Conservation (phyloP, 30 jellyfish, hydroid and myxozoan species). For the Catostylus mosaicus region DNA sequence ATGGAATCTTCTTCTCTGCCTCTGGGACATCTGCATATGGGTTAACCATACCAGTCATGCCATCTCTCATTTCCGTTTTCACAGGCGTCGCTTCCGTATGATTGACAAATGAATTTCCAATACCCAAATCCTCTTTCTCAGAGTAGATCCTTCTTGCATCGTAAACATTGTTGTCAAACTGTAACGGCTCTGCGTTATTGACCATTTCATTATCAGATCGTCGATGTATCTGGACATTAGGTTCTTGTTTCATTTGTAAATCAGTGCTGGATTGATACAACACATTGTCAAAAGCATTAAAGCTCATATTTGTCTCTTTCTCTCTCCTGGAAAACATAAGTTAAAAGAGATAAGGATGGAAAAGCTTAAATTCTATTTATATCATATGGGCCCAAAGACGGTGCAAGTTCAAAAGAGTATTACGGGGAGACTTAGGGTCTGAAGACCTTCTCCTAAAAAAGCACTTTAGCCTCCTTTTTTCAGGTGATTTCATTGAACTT, state of each 20-base stretch:
- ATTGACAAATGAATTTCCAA: not conserved
- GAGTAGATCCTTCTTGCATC: conserved; percentile 35
- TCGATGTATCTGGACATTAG: not conserved
- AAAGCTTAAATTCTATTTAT: not conserved
- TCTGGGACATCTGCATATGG: conserved; percentile 54
- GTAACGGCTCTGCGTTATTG: not conserved
- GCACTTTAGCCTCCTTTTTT: no score
- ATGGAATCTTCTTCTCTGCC: not conserved
- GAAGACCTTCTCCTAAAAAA: no score
- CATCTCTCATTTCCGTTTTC: conserved; percentile 5
- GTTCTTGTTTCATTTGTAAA: conserved; percentile 11
- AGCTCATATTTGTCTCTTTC: not conserved
- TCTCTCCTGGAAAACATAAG: not conserved
- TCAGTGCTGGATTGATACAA: conserved; percentile 31
- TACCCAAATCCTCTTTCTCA: conserved; percentile 7
- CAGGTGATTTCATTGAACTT: no score
- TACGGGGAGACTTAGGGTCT: no score
- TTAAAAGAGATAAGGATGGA: not conserved
- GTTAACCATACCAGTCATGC: conserved; percentile 48
- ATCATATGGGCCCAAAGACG: no score
- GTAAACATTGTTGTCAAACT: conserved; percentile 13
- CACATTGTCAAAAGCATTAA: conserved; percentile 46
- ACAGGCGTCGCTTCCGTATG: not conserved
- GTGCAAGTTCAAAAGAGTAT: no score
- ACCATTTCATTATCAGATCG: not conserved